Evolutionary conservation across 2,797 vertebrate species (phyloP).

Genomic region (Chloroceryle inda): DNA sequence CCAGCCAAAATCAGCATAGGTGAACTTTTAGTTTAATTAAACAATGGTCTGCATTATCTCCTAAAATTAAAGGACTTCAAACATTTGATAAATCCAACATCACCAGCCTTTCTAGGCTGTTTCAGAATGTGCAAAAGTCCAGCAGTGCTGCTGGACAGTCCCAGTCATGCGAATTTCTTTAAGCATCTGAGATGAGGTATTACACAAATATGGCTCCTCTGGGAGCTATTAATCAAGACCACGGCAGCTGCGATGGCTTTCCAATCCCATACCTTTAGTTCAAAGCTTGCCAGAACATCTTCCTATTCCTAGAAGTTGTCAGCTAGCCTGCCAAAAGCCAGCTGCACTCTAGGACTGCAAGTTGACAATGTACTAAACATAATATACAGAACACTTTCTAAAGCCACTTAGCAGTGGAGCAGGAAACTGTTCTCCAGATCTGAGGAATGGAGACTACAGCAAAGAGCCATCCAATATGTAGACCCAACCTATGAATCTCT

Average conservation of each 20-base stretch:
- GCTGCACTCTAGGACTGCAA: neutral
- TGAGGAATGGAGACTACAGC: neutral
- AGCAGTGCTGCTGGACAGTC: neutral
- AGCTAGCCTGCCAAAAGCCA: conserved; percentile 55
- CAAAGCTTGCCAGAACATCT: conserved; percentile 71
- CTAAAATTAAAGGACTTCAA: neutral
- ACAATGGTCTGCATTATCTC: neutral
- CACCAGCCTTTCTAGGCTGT: neutral
- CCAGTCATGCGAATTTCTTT: neutral
- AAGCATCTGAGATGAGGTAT: conserved; percentile 53
- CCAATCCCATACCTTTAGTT: conserved; percentile 54
- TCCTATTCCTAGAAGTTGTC: conserved; percentile 51
- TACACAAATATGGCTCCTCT: conserved; percentile 39
- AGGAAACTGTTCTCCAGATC: neutral
- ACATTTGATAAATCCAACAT: neutral
- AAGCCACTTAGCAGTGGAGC: conserved; percentile 1
- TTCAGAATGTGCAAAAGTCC: neutral
- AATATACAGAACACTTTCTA: neutral
- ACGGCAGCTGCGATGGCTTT: conserved; percentile 42
- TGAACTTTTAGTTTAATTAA: conserved; percentile 34
- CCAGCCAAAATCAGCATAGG: neutral
- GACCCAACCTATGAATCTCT: neutral
- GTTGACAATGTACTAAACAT: neutral
- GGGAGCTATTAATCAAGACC: conserved; percentile 41
- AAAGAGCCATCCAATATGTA: neutral